Percentiles rank a stretch among this genome's conserved stretches.
phyloP scores from a whole-genome alignment of 2,888 invertebrate genomes.

The Atethmia centrago region DNA sequence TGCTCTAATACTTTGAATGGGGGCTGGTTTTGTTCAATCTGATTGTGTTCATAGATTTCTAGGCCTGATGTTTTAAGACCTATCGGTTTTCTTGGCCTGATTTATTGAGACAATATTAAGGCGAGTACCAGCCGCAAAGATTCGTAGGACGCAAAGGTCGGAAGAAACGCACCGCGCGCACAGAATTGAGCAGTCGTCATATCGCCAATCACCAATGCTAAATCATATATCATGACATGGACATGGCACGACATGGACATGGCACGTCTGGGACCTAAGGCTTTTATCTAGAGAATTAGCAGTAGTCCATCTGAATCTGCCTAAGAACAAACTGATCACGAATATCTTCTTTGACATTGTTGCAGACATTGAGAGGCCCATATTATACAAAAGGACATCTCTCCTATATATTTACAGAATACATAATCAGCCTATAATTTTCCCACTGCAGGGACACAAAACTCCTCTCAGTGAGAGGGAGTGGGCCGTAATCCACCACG shows the following conservation, averaged over 20 bases:
- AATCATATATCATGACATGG: too few species aligned
- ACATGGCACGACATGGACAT: too few species aligned
- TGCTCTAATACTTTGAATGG: conserved; percentile 52
- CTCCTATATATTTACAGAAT: too few species aligned
- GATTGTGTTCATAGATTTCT: conserved; percentile 34
- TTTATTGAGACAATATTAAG: not conserved
- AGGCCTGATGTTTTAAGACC: not conserved
- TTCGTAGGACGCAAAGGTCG: not conserved
- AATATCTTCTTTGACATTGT: not conserved
- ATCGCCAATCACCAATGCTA: not conserved
- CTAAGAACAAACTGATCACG: not conserved
- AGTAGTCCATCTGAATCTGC: not conserved
- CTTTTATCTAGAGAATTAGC: not conserved
- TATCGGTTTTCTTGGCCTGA: conserved; percentile 1
- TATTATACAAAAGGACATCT: not conserved
- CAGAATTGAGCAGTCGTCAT: not conserved
- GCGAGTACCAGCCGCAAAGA: too few species aligned
- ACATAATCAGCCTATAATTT: too few species aligned
- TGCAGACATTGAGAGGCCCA: not conserved
- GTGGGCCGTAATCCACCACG: too few species aligned
- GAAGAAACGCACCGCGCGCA: not conserved
- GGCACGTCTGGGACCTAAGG: too few species aligned
- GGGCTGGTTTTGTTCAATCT: conserved; percentile 41
- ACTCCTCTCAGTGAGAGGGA: too few species aligned
- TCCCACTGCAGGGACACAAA: too few species aligned